Evolutionary conservation across 2,888 invertebrate species (phyloP).

Genomic region (Ophion ventricosus): DNA sequence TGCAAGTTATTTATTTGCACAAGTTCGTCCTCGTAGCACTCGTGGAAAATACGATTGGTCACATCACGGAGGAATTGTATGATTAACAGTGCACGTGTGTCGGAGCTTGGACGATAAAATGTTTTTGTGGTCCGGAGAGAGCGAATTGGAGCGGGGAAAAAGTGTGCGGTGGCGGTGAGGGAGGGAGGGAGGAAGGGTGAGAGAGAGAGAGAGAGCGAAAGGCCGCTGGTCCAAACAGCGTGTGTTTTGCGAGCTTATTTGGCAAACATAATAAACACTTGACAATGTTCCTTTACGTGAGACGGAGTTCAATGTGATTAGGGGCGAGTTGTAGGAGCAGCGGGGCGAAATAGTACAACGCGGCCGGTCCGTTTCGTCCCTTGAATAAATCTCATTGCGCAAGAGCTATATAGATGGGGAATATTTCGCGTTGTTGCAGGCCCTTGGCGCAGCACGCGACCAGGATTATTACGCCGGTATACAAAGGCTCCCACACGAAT

Average conservation of each 20-base stretch:
- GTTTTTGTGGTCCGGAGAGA: too few relatives aligned
- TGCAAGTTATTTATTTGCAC: too few relatives aligned
- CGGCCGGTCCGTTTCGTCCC: conserved; percentile 47
- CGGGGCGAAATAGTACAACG: conserved; percentile 59
- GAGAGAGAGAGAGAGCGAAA: neutral
- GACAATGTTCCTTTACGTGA: conserved; percentile 66
- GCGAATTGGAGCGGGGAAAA: too few relatives aligned
- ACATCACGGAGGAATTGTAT: too few relatives aligned
- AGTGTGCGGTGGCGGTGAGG: too few relatives aligned
- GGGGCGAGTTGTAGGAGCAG: conserved; percentile 33
- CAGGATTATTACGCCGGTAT: conserved; percentile 6
- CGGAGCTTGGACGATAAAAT: too few relatives aligned
- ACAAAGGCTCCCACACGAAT: neutral
- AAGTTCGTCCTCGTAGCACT: too few relatives aligned
- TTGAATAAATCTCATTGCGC: conserved; percentile 61
- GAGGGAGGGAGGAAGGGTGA: neutral
- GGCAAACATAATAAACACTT: conserved; percentile 70
- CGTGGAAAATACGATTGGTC: too few relatives aligned
- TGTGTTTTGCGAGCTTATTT: conserved; percentile 52
- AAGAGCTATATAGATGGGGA: conserved; percentile 7
- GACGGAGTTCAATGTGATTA: conserved; percentile 67
- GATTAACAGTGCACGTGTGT: too few relatives aligned
- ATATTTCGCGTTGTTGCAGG: conserved; percentile 4
- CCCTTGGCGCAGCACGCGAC: neutral
- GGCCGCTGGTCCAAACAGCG: conserved; percentile 18